These are phyloP conservation scores for Trinectes maculatus DNA, from an alignment of 2,113 vertebrate genomes.

Conservation along the genomic window DNA sequence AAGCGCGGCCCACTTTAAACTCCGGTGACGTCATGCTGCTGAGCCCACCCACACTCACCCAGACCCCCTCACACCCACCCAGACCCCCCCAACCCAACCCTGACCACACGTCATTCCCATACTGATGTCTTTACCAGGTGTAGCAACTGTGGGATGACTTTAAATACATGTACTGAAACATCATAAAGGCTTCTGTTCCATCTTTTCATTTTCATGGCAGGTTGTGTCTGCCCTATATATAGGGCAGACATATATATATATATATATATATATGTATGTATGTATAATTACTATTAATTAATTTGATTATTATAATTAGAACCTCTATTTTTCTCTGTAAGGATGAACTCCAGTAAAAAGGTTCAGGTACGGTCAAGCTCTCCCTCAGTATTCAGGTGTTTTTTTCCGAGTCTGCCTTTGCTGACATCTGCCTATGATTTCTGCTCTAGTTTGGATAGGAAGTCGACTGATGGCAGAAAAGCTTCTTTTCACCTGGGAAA, in stretches of 20 bases:
- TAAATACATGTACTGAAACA: too few relatives aligned
- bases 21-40: constrained; percentile 78
- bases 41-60: constrained; percentile 12
- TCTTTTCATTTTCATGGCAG: too few relatives aligned
- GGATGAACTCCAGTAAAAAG: constrained; percentile 23
- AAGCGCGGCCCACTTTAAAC: constrained; percentile 86
- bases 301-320: constrained; percentile 70
- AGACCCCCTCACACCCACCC: neutral
- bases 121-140: neutral
- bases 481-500: neutral
- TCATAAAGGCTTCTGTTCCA: too few relatives aligned
- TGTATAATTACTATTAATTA: too few relatives aligned
- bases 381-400: constrained; percentile 13
- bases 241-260: too few relatives aligned
- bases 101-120: neutral
- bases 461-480: neutral
- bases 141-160: neutral
- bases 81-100: neutral
- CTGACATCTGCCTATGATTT: constrained; percentile 11
- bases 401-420: constrained; percentile 10
- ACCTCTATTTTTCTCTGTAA: constrained; percentile 52
- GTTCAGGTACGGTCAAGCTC: constrained; percentile 15
- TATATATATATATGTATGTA: too few relatives aligned
- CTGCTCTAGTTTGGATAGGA: neutral
- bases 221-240: too few relatives aligned